phyloP scores from a whole-genome alignment of 1,140 invertebrate genomes.

The Rhyacophila brunnea region DNA sequence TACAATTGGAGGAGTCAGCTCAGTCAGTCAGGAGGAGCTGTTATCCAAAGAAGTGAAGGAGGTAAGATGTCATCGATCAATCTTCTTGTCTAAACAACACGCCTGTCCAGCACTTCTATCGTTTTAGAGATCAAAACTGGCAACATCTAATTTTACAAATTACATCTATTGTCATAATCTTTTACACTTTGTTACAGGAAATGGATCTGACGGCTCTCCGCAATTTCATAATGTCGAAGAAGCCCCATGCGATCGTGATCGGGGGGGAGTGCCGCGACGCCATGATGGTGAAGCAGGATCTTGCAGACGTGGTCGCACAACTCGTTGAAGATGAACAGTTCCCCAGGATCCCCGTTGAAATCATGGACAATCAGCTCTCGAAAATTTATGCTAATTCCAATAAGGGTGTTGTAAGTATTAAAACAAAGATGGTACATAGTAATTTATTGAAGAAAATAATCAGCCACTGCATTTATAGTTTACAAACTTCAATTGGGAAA shows the following conservation, averaged over 20 bases:
- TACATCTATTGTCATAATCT: neutral
- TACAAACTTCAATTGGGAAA: too few species aligned
- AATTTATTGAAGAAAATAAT: too few species aligned
- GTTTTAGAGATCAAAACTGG: neutral
- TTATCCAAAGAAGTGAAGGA: too few species aligned
- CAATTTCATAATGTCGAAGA: conserved; percentile 86
- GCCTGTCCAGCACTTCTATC: too few species aligned
- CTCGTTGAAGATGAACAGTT: conserved; percentile 85
- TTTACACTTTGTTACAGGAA: conserved; percentile 55
- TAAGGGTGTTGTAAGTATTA: conserved; percentile 67
- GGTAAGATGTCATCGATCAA: too few species aligned
- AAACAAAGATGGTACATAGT: too few species aligned
- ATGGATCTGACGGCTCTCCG: conserved; percentile 78
- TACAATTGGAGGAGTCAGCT: too few species aligned
- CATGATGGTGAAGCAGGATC: conserved; percentile 80
- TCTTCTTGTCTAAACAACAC: too few species aligned
- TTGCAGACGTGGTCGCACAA: conserved; percentile 73
- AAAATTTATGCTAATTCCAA: conserved; percentile 90
- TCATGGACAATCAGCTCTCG: conserved; percentile 90
- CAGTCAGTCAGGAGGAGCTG: too few species aligned
- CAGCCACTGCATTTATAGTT: too few species aligned
- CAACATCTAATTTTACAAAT: neutral
- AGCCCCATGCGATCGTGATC: conserved; percentile 91
- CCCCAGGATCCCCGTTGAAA: conserved; percentile 83
- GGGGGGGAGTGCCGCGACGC: conserved; percentile 90